A percentile compares a stretch with the other conserved stretches of the same genome.
These are phyloP conservation scores for Bellardia pandia DNA, from an alignment of 2,888 invertebrate genomes.

Conservation along the genomic window DNA sequence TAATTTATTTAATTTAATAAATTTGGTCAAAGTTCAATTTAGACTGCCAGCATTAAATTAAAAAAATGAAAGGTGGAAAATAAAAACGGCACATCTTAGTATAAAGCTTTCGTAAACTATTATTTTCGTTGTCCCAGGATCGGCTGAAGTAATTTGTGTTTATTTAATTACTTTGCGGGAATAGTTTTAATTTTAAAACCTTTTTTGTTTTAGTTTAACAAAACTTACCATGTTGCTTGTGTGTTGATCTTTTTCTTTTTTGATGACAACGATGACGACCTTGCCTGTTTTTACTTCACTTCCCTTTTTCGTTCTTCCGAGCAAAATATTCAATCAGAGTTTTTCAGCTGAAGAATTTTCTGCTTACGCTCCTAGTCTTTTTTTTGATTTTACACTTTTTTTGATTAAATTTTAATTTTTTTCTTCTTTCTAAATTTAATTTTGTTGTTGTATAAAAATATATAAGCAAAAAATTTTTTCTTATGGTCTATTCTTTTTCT, in stretches of 20 bases:
- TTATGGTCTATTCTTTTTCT: slow-evolving; percentile 69
- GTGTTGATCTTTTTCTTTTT: slow-evolving; percentile 64
- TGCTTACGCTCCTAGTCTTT: slow-evolving; percentile 32
- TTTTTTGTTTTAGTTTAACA: slow-evolving; percentile 16
- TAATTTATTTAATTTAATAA: slow-evolving; percentile 65
- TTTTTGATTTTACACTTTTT: slow-evolving; percentile 36
- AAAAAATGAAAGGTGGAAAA: neutral
- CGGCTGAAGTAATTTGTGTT: neutral
- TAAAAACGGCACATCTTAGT: neutral
- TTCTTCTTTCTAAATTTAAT: slow-evolving; percentile 60
- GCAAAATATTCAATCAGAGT: slow-evolving; percentile 62
- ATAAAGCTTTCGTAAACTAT: slow-evolving; percentile 11
- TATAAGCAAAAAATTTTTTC: slow-evolving; percentile 72
- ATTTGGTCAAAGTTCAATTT: slow-evolving; percentile 77
- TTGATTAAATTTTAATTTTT: slow-evolving; percentile 45
- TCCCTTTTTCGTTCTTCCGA: slow-evolving; percentile 50
- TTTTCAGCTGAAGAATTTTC: slow-evolving; percentile 52
- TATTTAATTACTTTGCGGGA: neutral
- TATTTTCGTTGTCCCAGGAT: neutral
- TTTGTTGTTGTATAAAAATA: slow-evolving; percentile 75
- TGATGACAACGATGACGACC: slow-evolving; percentile 70
- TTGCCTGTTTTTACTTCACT: slow-evolving; percentile 71
- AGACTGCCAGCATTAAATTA: slow-evolving; percentile 11
- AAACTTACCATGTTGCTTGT: slow-evolving; percentile 75
- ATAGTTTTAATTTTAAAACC: neutral